These are phyloP conservation scores for Folsomia candida DNA, from an alignment of 2,888 invertebrate genomes.

Conservation along the genomic window DNA sequence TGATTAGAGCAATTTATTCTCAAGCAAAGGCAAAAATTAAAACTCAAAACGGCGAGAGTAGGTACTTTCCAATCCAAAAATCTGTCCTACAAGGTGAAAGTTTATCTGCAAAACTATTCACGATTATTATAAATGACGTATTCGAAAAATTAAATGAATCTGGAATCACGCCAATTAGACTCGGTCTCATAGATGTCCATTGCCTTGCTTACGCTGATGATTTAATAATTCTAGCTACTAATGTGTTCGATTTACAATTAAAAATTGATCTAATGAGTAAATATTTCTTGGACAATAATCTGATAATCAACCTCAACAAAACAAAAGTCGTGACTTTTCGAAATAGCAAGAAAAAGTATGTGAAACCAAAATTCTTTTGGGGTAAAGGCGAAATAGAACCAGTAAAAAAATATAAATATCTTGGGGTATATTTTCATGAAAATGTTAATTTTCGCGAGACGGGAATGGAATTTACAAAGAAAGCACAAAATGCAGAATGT, in stretches of 20 bases:
- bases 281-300: background rate
- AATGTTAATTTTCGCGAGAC: background rate
- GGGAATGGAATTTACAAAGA: background rate
- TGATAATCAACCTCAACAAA: constrained; percentile 12
- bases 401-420: constrained; percentile 10
- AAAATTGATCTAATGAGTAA: constrained; percentile 1
- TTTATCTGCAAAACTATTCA: constrained; percentile 10
- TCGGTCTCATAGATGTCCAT: background rate
- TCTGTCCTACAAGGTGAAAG: constrained; percentile 19
- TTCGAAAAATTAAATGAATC: background rate
- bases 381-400: constrained; percentile 1
- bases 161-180: background rate
- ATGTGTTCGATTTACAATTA: constrained; percentile 10
- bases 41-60: constrained; percentile 7
- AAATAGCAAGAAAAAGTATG: background rate
- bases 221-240: constrained; percentile 9
- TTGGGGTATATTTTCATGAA: constrained; percentile 13
- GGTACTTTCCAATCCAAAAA: background rate
- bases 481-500: constrained; percentile 3
- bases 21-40: constrained; percentile 10
- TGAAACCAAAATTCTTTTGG: constrained; percentile 7
- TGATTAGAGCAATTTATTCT: constrained; percentile 9
- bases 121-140: constrained; percentile 15
- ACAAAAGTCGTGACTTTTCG: no score
- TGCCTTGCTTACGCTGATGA: constrained; percentile 18